A percentile compares a stretch with the other conserved stretches of the same genome.
These are phyloP conservation scores for Blennius ocellaris DNA, from an alignment of 2,113 vertebrate species.

Conservation along the genomic window DNA sequence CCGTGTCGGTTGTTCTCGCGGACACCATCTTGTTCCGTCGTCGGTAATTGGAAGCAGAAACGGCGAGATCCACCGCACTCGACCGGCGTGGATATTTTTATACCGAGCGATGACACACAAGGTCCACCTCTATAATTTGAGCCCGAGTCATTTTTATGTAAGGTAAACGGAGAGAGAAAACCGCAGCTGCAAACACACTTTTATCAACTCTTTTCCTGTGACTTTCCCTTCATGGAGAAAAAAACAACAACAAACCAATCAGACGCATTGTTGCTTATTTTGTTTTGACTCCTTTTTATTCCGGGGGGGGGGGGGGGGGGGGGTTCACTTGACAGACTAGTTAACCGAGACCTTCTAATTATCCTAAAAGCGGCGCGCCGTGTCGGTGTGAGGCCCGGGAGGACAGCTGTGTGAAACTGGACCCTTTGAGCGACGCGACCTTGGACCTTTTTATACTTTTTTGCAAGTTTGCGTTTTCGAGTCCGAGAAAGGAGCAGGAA, in stretches of 20 bases:
- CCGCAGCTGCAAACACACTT: slow-evolving; percentile 6
- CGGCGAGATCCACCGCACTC: slow-evolving; percentile 7
- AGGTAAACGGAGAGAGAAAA: slow-evolving; percentile 49
- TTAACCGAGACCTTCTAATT: slow-evolving; percentile 57
- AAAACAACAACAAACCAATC: too few species aligned
- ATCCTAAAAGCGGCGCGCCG: slow-evolving; percentile 29
- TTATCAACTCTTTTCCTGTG: slow-evolving; percentile 5
- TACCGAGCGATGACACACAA: neutral
- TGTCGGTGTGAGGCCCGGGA: slow-evolving; percentile 13
- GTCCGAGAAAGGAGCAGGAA: slow-evolving; percentile 10
- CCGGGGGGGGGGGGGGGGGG: neutral
- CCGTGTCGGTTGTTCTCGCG: too few species aligned
- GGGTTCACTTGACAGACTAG: slow-evolving; percentile 32
- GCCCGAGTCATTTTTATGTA: slow-evolving; percentile 49
- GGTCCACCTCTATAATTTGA: slow-evolving; percentile 39
- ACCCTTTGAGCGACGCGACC: slow-evolving; percentile 39
- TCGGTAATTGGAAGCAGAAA: slow-evolving; percentile 13
- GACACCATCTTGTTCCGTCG: slow-evolving; percentile 9
- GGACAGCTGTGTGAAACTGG: slow-evolving; percentile 50
- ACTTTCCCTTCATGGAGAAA: neutral
- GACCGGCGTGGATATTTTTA: slow-evolving; percentile 36
- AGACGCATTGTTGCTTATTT: too few species aligned
- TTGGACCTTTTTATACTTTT: slow-evolving; percentile 3
- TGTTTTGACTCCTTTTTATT: too few species aligned
- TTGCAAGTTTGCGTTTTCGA: slow-evolving; percentile 17